These are phyloP conservation scores for Leuctra nigra DNA, from an alignment of 2,888 invertebrate species.

Conservation along the genomic window DNA sequence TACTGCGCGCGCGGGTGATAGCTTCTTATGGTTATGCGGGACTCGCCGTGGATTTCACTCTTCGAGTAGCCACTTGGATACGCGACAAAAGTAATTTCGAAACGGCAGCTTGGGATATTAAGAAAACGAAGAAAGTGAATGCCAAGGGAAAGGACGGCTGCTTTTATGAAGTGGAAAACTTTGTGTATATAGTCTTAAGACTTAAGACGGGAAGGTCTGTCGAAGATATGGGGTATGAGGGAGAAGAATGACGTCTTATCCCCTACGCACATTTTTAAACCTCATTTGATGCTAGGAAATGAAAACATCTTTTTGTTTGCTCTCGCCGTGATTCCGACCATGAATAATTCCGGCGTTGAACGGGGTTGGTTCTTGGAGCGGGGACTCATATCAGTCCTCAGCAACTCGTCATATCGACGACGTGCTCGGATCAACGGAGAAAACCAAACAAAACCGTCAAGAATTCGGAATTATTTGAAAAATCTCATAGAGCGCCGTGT, in stretches of 20 bases:
- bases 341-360: conserved; percentile 21
- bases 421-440: conserved; percentile 16
- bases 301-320: conserved; percentile 24
- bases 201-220: conserved; percentile 10
- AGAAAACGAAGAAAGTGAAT: conserved; percentile 10
- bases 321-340: conserved; percentile 15
- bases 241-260: not conserved
- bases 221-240: not conserved
- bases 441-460: conserved; percentile 23
- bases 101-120: conserved; percentile 14
- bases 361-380: not conserved
- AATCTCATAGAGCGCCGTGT: too few species aligned
- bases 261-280: conserved; percentile 20
- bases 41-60: not conserved
- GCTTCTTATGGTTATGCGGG: not conserved
- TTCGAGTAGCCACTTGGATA: conserved; percentile 16
- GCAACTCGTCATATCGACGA: conserved; percentile 10
- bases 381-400: conserved; percentile 6
- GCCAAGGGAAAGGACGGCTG: conserved; percentile 16
- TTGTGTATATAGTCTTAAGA: conserved; percentile 21
- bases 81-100: conserved; percentile 22
- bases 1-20: not conserved
- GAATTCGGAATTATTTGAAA: conserved; percentile 19
- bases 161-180: conserved; percentile 25
- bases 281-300: conserved; percentile 21